Conservation (phyloP, 2,888 invertebrate species). For the Heliconius charithonia region DNA sequence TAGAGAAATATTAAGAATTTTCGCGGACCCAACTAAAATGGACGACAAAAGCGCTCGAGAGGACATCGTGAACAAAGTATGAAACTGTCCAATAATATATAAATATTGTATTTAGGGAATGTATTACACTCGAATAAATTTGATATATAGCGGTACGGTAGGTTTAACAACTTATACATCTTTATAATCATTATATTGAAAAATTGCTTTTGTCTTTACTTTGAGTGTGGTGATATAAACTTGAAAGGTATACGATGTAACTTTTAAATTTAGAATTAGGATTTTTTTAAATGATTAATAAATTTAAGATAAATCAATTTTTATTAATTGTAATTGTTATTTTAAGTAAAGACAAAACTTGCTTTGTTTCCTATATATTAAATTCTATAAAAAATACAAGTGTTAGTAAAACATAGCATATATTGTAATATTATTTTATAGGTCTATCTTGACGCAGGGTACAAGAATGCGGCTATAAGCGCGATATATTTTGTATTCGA, state of each 20-base stretch:
- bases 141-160: constrained; percentile 50
- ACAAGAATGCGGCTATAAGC: too few relatives aligned
- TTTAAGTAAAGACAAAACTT: background rate
- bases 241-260: background rate
- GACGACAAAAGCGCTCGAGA: constrained; percentile 63
- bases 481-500: too few relatives aligned
- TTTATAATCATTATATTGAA: constrained; percentile 28
- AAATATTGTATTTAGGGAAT: constrained; percentile 81
- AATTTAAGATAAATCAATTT: background rate
- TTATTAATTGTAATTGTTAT: background rate
- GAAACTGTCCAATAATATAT: constrained; percentile 81
- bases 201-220: constrained; percentile 18
- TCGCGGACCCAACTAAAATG: constrained; percentile 63
- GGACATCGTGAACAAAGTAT: constrained; percentile 77
- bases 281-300: background rate
- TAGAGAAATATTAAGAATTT: constrained; percentile 53
- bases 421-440: background rate
- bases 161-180: constrained; percentile 40
- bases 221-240: background rate
- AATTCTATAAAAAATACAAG: background rate
- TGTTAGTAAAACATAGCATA: background rate
- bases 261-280: background rate
- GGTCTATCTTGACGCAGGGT: too few relatives aligned
- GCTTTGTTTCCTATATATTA: background rate
- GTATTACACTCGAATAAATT: constrained; percentile 60